phyloP scores from a whole-genome alignment of 2,113 vertebrate species.

The Tretioscincus oriximinensis region DNA sequence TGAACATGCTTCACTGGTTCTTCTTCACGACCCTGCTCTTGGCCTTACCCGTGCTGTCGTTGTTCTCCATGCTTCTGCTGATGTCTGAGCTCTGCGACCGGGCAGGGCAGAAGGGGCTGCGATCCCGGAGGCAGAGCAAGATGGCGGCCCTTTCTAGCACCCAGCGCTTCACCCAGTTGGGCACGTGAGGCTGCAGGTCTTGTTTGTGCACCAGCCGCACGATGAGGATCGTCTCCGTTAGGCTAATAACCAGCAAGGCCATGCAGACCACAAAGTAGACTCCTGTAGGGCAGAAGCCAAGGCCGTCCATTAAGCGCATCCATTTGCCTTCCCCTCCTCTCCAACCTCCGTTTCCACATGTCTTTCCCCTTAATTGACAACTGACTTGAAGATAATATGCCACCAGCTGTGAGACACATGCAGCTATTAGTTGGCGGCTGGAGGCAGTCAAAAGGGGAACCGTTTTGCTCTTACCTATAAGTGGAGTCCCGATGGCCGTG shows the following conservation, averaged over 20 bases:
- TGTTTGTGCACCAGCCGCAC: slow-evolving; percentile 94
- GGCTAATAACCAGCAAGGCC: slow-evolving; percentile 93
- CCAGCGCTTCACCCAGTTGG: slow-evolving; percentile 83
- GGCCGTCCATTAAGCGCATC: neutral
- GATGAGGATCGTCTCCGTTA: slow-evolving; percentile 92
- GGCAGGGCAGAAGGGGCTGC: slow-evolving; percentile 68
- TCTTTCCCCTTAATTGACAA: no score
- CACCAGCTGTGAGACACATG: neutral
- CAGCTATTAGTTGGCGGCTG: no score
- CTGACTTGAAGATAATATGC: no score
- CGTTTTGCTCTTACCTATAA: slow-evolving; percentile 79
- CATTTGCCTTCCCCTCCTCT: neutral
- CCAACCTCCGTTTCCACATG: neutral
- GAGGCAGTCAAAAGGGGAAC: neutral
- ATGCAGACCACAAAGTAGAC: slow-evolving; percentile 97
- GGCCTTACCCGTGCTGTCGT: slow-evolving; percentile 67
- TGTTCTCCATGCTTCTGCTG: slow-evolving; percentile 48
- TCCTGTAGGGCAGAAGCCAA: slow-evolving; percentile 64
- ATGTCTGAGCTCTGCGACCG: slow-evolving; percentile 47
- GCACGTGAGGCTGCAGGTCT: slow-evolving; percentile 89
- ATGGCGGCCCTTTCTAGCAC: slow-evolving; percentile 79
- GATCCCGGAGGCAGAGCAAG: slow-evolving; percentile 84
- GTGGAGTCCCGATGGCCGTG: slow-evolving; percentile 89
- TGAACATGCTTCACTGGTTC: no score
- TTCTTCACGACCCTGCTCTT: neutral